These are phyloP conservation scores for Beaufortia kweichowensis DNA, from an alignment of 2,113 vertebrate species.

Conservation along the genomic window DNA sequence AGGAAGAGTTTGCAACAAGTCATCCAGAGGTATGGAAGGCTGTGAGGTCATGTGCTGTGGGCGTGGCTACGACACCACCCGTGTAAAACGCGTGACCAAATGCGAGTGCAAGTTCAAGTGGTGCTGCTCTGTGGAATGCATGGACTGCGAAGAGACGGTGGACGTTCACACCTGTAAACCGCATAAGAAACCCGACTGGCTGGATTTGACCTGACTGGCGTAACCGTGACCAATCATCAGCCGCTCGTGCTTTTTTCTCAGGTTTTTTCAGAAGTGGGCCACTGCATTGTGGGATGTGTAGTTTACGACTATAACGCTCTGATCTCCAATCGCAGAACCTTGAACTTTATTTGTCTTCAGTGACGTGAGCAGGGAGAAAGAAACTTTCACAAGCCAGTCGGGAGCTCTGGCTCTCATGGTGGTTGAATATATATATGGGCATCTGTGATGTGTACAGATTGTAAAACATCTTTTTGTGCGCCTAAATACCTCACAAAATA, in stretches of 20 bases:
- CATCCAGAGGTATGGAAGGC: conserved; percentile 86
- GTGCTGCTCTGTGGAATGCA: conserved; percentile 96
- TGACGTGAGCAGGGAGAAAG: conserved; percentile 13
- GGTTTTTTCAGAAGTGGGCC: conserved; percentile 57
- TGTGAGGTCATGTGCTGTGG: conserved; percentile 99
- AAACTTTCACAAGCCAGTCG: conserved; percentile 11
- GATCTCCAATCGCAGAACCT: conserved; percentile 31
- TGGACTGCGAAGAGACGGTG: conserved; percentile 90
- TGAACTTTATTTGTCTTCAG: conserved; percentile 36
- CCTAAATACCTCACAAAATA: not conserved
- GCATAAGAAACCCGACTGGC: conserved; percentile 89
- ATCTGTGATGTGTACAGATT: conserved; percentile 15
- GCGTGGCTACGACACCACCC: conserved; percentile 97
- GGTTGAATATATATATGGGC: conserved; percentile 11
- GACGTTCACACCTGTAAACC: conserved; percentile 97
- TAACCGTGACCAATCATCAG: conserved; percentile 14
- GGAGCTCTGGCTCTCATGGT: conserved; percentile 25
- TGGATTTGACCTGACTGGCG: conserved; percentile 83
- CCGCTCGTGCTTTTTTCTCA: conserved; percentile 41
- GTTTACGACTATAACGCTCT: conserved; percentile 56
- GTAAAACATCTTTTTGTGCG: not conserved
- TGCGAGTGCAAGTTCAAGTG: conserved; percentile 99
- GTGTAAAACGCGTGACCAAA: conserved; percentile 87
- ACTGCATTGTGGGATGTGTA: conserved; percentile 62
- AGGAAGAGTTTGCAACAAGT: conserved; percentile 90